Evolutionary conservation across 2,797 vertebrate species (phyloP).

Genomic region (Champsocephalus esox): DNA sequence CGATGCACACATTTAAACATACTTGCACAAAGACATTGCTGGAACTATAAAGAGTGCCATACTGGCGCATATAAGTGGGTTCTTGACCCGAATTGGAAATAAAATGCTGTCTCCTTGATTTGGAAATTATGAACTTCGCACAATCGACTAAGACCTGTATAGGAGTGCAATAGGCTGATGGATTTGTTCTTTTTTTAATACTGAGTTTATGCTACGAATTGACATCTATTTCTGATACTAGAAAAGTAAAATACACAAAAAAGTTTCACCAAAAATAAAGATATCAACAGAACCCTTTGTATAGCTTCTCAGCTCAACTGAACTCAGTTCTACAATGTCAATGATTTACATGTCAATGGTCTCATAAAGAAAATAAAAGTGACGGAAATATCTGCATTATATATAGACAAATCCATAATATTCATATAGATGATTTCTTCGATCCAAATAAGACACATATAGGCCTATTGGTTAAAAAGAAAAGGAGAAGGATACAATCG

Average conservation of each 20-base stretch:
- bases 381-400: conserved; percentile 84
- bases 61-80: conserved; percentile 75
- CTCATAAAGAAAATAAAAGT: conserved; percentile 82
- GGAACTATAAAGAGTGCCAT: conserved; percentile 82
- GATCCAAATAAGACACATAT: conserved; percentile 88
- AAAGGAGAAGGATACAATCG: conserved; percentile 86
- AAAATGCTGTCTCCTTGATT: conserved; percentile 80
- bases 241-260: conserved; percentile 80
- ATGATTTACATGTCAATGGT: conserved; percentile 84
- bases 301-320: conserved; percentile 81
- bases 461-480: conserved; percentile 85
- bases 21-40: conserved; percentile 87
- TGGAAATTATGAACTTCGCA: conserved; percentile 76
- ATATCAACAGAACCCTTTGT: conserved; percentile 76
- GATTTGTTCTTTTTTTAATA: conserved; percentile 67
- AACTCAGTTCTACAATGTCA: conserved; percentile 77
- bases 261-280: conserved; percentile 77
- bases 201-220: conserved; percentile 80
- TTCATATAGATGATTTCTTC: conserved; percentile 86
- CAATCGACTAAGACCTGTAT: conserved; percentile 75
- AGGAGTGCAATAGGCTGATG: conserved; percentile 80
- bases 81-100: conserved; percentile 76
- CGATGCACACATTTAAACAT: conserved; percentile 88
- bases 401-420: conserved; percentile 86
- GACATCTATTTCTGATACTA: conserved; percentile 82